phyloP scores from a whole-genome alignment of 2,888 invertebrate genomes.

The Cephus pulcher region DNA sequence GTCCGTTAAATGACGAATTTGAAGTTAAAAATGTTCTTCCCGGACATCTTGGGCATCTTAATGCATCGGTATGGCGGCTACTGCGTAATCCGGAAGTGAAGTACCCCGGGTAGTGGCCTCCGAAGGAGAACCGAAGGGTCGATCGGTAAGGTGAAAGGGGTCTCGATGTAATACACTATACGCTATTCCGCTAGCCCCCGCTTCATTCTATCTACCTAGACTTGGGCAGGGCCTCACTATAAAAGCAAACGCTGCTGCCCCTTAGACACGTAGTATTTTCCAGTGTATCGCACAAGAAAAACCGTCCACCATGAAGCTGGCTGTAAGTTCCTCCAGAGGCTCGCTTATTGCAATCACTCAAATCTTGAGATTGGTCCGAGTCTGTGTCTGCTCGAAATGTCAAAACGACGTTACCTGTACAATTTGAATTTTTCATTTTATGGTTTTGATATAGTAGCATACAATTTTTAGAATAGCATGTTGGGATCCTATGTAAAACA shows the following conservation, averaged over 20 bases:
- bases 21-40: not conserved
- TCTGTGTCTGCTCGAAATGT: not conserved
- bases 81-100: not conserved
- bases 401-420: not conserved
- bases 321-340: slow-evolving; percentile 53
- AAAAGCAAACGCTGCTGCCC: slow-evolving; percentile 63
- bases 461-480: not conserved
- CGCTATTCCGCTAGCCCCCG: slow-evolving; percentile 49
- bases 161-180: slow-evolving; percentile 46
- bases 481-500: not conserved
- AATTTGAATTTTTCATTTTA: not conserved
- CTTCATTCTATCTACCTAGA: slow-evolving; percentile 49
- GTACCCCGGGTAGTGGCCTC: slow-evolving; percentile 10
- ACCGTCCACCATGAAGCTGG: slow-evolving; percentile 61
- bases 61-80: not conserved
- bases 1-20: not conserved
- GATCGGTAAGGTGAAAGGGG: slow-evolving; percentile 60
- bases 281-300: slow-evolving; percentile 60
- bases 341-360: not conserved
- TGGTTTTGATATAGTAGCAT: not conserved
- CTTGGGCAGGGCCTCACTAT: slow-evolving; percentile 62
- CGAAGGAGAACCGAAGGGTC: slow-evolving; percentile 52
- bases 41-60: not conserved
- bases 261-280: slow-evolving; percentile 60
- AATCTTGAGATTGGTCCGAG: not conserved